These are phyloP conservation scores for Cyanocitta stelleri DNA, from an alignment of 2,113 vertebrate genomes.

Conservation along the genomic window DNA sequence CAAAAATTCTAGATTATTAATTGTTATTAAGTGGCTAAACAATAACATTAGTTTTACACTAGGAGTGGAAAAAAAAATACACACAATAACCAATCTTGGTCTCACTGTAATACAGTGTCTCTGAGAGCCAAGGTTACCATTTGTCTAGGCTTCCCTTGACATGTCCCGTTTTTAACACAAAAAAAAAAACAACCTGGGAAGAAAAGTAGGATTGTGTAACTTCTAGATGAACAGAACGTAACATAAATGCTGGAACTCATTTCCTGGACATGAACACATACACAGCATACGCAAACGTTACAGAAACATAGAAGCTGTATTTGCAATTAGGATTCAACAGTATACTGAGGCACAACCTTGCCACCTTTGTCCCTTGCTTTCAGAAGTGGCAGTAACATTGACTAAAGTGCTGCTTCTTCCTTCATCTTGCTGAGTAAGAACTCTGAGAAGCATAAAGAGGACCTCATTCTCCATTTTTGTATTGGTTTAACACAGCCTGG, in stretches of 20 bases:
- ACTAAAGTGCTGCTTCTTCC: not conserved
- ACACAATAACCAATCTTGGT: not conserved
- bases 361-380: not conserved
- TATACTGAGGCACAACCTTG: not conserved
- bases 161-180: accelerated
- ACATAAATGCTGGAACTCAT: not conserved
- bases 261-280: not conserved
- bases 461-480: not conserved
- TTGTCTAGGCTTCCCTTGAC: not conserved
- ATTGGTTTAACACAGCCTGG: too few relatives aligned
- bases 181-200: not conserved
- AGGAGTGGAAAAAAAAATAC: not conserved
- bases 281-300: not conserved
- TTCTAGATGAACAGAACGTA: not conserved
- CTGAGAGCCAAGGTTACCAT: not conserved
- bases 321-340: not conserved
- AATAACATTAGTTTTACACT: not conserved
- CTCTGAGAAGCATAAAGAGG: not conserved
- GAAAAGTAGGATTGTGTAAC: not conserved
- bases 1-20: not conserved
- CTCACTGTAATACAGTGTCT: not conserved
- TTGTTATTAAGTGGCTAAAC: not conserved
- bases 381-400: not conserved
- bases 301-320: not conserved
- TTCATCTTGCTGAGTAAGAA: not conserved